Base-by-base conservation (phyloP, 1,140 invertebrate species). In the Drosophila insularis region DNA sequence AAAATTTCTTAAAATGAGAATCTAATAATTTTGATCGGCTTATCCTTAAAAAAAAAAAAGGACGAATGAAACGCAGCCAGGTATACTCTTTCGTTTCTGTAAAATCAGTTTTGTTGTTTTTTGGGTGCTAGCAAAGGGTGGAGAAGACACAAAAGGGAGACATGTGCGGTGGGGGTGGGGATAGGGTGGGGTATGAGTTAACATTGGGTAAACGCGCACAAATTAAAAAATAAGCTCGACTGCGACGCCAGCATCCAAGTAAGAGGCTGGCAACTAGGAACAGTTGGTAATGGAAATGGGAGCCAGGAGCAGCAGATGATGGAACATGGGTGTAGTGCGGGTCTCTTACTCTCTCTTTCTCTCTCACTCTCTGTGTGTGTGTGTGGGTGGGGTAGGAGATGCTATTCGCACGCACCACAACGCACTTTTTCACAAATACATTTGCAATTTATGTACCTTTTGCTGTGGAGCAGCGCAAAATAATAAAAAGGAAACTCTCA, bases 361-460 rank as follows among this genome's bases (percentile, higher is more conserved):
- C 43, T 17, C 43, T 21, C 7, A 21, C 17, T 4, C 43, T 19
- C 17, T 19, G 43, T 37, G 17, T n/a, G n/a, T 4, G 17, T 11
- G 40, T 10, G 19, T 1, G 6, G 10, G 2, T 21, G 2, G 40
- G 46, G 10, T 27, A 6, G 58, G 58, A 5, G 35, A 10, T 17
- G 43, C 56, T 43, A 68, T 54, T 60, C 63, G 68, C 72, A 74
- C 74, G 74, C 74, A 77, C 73, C 74, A 77, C 74, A 66, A 78
- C 75, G 75, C 75, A 78, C 74, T 78, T 78, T 78, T 78, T 70
- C 75, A 78, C 75, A 78, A 78, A 78, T 78, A 78, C 75, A 78
- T 78, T 78, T 78, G 75, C 75, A 78, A 78, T 78, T 78, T 78
- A 78, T 78, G 75, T 78, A 78, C 74, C 74, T 78, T 78, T 76